phyloP scores from a whole-genome alignment of 2,888 invertebrate species.

The Neoitamus cyanurus region DNA sequence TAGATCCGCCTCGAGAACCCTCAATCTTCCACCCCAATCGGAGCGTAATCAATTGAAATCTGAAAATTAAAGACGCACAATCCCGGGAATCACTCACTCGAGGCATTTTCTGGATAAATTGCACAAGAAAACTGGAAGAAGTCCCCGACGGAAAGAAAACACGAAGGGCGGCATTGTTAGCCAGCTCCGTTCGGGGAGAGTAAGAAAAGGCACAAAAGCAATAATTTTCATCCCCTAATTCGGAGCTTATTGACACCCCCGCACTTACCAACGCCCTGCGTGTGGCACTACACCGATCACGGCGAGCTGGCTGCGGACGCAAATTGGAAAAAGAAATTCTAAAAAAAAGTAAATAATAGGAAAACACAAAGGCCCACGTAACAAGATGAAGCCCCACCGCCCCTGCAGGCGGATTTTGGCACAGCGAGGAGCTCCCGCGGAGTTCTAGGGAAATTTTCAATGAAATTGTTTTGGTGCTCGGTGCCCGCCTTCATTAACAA shows the following conservation, averaged over 20 bases:
- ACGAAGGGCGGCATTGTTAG: constrained; percentile 21
- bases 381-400: background rate
- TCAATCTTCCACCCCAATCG: constrained; percentile 30
- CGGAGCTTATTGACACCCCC: constrained; percentile 48
- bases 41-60: constrained; percentile 42
- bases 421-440: background rate
- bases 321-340: constrained; percentile 20
- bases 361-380: constrained; percentile 20
- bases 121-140: constrained; percentile 29
- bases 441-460: background rate
- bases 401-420: background rate
- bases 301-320: background rate
- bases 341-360: constrained; percentile 23
- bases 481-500: background rate
- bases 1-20: constrained; percentile 23
- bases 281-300: background rate
- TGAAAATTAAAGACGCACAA: constrained; percentile 44
- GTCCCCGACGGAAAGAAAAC: background rate
- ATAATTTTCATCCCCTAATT: constrained; percentile 48
- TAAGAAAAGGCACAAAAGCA: constrained; percentile 42
- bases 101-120: constrained; percentile 43
- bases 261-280: background rate
- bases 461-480: background rate
- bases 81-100: constrained; percentile 41
- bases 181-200: background rate